Evolutionary conservation across 2,888 invertebrate species (phyloP).

Genomic region (Apocheima hispidaria): DNA sequence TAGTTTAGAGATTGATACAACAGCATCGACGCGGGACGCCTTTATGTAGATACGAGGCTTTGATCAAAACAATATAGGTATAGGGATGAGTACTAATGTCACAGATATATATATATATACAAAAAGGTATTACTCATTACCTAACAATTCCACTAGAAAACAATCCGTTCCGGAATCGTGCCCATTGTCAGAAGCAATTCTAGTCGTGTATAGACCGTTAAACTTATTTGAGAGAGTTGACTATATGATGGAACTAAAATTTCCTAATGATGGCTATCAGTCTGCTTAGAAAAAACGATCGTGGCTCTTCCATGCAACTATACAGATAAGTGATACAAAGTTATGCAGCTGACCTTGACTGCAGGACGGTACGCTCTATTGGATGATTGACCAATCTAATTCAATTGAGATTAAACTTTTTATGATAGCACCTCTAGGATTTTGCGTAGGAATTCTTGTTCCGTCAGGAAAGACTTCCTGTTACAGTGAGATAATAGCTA

Average conservation of each 20-base stretch:
- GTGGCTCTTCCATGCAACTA: background rate
- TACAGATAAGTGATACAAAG: constrained; percentile 1
- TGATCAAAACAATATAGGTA: too few relatives aligned
- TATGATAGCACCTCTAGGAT: constrained; percentile 13
- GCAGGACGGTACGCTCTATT: constrained; percentile 29
- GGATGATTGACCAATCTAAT: constrained; percentile 37
- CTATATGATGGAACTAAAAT: background rate
- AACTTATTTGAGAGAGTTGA: background rate
- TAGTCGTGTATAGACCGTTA: constrained; percentile 8
- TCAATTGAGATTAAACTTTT: constrained; percentile 31
- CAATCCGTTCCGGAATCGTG: constrained; percentile 21
- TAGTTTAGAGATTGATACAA: too few relatives aligned
- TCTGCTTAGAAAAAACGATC: background rate
- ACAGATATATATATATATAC: background rate
- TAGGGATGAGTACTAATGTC: too few relatives aligned
- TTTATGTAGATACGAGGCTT: too few relatives aligned
- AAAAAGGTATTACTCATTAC: background rate
- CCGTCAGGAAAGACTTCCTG: background rate
- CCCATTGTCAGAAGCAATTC: constrained; percentile 22
- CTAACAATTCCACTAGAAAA: constrained; percentile 3
- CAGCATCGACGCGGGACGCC: too few relatives aligned
- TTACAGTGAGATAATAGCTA: background rate
- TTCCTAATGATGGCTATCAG: background rate
- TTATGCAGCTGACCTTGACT: constrained; percentile 38
- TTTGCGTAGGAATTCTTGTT: constrained; percentile 2